Base-by-base conservation (phyloP, 2,113 vertebrate genomes). In the Phasianus colchicus region DNA sequence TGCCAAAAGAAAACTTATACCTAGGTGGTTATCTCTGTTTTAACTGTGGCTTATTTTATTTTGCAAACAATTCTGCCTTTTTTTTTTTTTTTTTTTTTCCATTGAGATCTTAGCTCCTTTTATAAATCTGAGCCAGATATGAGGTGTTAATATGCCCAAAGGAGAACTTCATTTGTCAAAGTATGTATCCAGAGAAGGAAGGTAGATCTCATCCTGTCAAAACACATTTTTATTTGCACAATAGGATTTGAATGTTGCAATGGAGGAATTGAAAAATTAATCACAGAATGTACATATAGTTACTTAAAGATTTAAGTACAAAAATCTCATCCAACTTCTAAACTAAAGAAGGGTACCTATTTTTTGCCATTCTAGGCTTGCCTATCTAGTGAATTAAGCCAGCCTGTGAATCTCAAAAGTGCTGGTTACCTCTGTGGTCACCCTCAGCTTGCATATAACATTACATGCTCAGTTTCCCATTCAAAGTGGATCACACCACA, bases 161-260 rank as follows among this genome's bases (percentile, higher is more conserved):
- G 21, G 27, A 79, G 92, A 91, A 57, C n/a, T 7, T 63, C 29
- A 13, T 52, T 80, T 89, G 20, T 91, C 57, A 69, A 78, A 81
- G 16, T 65, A 1, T 8, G 10, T 74, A 61, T 82, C 15, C 57
- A 80, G 82, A 91, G 60, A 71, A 60, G 25, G 64, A 88, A 65
- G 32, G 50, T 5, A 11, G 55, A 58, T 5, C 15, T 89, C 74
- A 30, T 73, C 55, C 50, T 55, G 21, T 64, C 45, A 89, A 84
- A 93, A 78, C 63, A 82, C 67, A 90, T 52, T 34, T 77, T 43
- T 19, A 80, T 85, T 92, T 85, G 72, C 17, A 89, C 80, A 87
- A 43, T 16, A 89, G 42, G 6, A 80, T 85, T 77, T 1, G 2
- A 86, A 83, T 29, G 29, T 60, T 86, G n/a, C 42, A 67, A 27